Evolutionary conservation across 2,888 invertebrate species (phyloP).

Genomic region (Phyllotreta cruciferae): DNA sequence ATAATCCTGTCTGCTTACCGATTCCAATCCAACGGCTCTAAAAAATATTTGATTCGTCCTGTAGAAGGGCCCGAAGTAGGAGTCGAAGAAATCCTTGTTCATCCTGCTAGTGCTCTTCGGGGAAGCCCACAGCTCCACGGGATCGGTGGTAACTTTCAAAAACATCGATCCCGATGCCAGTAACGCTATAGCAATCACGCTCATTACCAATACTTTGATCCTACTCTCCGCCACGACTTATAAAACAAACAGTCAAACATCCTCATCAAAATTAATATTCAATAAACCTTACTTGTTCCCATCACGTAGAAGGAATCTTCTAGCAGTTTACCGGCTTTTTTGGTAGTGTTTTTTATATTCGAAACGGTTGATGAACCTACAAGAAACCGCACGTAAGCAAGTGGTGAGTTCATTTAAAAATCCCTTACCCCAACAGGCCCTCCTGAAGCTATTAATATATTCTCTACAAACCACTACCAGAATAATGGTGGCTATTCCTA

Average conservation of each 20-base stretch:
- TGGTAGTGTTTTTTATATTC: constrained; percentile 29
- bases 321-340: constrained; percentile 50
- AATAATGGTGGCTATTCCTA: constrained; percentile 8
- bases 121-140: constrained; percentile 93
- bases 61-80: constrained; percentile 87
- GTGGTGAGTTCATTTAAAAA: background rate
- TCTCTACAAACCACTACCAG: constrained; percentile 10
- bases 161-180: constrained; percentile 73
- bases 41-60: constrained; percentile 89
- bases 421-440: background rate
- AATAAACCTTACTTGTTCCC: constrained; percentile 30
- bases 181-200: constrained; percentile 67
- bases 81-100: constrained; percentile 88
- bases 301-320: constrained; percentile 55
- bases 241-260: constrained; percentile 37
- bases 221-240: constrained; percentile 73
- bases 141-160: constrained; percentile 82
- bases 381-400: background rate
- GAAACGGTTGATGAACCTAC: background rate
- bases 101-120: constrained; percentile 78
- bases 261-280: background rate
- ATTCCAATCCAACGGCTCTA: constrained; percentile 66
- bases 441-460: background rate
- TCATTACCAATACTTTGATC: constrained; percentile 68
- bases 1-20: constrained; percentile 57